Evolutionary conservation across 2,888 invertebrate genomes (phyloP).

Genomic region (Leptopterna dolabrata): DNA sequence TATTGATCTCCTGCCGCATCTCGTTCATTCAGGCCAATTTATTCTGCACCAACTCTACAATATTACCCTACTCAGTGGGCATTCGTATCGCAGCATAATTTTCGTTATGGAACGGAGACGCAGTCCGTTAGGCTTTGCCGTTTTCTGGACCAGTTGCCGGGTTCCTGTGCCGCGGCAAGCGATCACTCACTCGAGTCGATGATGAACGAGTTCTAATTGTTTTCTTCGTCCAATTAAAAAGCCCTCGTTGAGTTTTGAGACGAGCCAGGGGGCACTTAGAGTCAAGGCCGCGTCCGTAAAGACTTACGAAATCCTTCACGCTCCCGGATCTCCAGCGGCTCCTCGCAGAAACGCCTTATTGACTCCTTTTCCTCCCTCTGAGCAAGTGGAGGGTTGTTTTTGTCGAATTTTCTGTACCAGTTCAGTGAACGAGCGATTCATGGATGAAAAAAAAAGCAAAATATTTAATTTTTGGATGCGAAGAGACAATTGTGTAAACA

Average conservation of each 20-base stretch:
- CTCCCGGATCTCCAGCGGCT: background rate
- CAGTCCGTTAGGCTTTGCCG: background rate
- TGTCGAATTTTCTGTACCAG: no score
- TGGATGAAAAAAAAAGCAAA: no score
- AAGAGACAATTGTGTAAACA: no score
- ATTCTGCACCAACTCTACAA: no score
- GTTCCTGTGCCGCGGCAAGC: background rate
- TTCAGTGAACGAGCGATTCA: no score
- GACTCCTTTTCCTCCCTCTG: background rate
- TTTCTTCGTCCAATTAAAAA: slow-evolving; percentile 17
- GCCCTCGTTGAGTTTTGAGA: background rate
- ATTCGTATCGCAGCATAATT: no score
- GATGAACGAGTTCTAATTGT: slow-evolving; percentile 26
- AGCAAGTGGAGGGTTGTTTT: no score
- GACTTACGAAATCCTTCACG: slow-evolving; percentile 2
- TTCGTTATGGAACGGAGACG: background rate
- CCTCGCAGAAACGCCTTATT: background rate
- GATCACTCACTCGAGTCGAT: background rate
- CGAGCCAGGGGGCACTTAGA: slow-evolving; percentile 3
- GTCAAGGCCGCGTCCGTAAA: background rate
- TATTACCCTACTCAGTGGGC: no score
- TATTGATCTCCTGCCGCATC: no score
- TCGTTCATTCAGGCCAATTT: no score
- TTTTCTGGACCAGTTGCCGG: background rate
- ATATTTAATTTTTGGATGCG: no score